Base-by-base conservation (phyloP, 2,113 vertebrate genomes). In the Eulemur macaco region DNA sequence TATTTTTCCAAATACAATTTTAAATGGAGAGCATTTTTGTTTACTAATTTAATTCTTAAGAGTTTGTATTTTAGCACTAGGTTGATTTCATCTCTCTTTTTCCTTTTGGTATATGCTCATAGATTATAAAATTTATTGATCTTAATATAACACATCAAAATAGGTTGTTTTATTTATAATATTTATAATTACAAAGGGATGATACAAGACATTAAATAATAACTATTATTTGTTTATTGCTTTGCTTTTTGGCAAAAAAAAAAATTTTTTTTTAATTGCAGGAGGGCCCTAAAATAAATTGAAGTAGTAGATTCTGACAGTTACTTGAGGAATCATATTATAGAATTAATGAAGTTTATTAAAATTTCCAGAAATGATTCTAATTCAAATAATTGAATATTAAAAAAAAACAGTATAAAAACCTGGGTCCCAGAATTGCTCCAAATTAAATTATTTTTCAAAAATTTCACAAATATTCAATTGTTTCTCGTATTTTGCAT, bases 1-100 rank as follows among this genome's bases (percentile, higher is more conserved):
- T 74, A 74, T 92, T 94, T 97, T 96, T 69, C 21, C 34, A 95
- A 54, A 78, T 74, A 74, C 21, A 97, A 89, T 95, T 96, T 95
- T 89, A 97, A 96, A 91, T 64, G 73, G 37, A 94, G 10, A 83
- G 52, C 45, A 86, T 82, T 96, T 81, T 96, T 89, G 89, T 89
- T 81, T 50, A 50, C 18, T 77, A 83, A 95, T 81, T 85, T 92
- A 68, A 87, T 92, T 73, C 94, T 95, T 90, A 71, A 66, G 42
- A 97, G 15, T 89, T 89, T 77, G 42, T 83, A 4, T 60, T 82
- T 96, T 93, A 94, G 39, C 10, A 71, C 8, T 84, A 56, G 37
- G 3, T 77, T 95, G 39, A 90, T 87, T 95, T 95, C 25, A 63
- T 91, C 23, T 90, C 21, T 91, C 3, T 42, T 94, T 87, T 95